Conservation (phyloP, 2,113 vertebrate genomes). For the Periophthalmus modestus region DNA sequence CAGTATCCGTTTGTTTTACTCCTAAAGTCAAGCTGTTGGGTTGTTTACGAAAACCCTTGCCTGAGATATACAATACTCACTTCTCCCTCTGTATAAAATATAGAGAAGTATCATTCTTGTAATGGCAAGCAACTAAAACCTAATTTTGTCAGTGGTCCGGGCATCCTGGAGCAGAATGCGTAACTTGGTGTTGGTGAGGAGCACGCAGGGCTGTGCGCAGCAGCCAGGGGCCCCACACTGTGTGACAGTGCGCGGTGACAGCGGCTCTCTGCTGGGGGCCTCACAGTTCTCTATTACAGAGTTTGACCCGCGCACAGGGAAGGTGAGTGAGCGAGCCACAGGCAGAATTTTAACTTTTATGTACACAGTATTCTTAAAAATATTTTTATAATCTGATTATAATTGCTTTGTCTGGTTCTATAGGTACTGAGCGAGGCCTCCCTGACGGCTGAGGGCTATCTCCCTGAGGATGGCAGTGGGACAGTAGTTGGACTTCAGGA, state of each 20-base stretch:
- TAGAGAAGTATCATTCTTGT: no score
- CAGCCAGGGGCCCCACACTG: slow-evolving; percentile 78
- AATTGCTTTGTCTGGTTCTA: background rate
- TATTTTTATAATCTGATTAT: background rate
- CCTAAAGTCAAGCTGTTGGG: background rate
- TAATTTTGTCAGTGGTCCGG: background rate
- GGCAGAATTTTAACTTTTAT: no score
- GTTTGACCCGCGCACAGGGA: slow-evolving; percentile 69
- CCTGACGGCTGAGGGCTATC: slow-evolving; percentile 79
- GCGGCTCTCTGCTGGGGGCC: slow-evolving; percentile 78
- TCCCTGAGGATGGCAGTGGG: slow-evolving; percentile 86
- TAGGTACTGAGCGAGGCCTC: slow-evolving; percentile 84
- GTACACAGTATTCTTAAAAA: no score
- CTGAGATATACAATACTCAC: no score
- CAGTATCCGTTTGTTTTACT: no score
- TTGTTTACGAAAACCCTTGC: no score
- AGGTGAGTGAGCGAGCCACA: slow-evolving; percentile 56
- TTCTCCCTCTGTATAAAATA: no score
- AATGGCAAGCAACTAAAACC: no score
- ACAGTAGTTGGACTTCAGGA: slow-evolving; percentile 85
- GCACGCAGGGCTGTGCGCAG: slow-evolving; percentile 64
- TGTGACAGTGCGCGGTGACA: slow-evolving; percentile 75
- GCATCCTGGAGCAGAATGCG: slow-evolving; percentile 75
- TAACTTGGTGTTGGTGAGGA: slow-evolving; percentile 85
- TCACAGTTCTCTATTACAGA: slow-evolving; percentile 82